These are phyloP conservation scores for Phragmatobia fuliginosa DNA, from an alignment of 2,888 invertebrate genomes.

Conservation along the genomic window DNA sequence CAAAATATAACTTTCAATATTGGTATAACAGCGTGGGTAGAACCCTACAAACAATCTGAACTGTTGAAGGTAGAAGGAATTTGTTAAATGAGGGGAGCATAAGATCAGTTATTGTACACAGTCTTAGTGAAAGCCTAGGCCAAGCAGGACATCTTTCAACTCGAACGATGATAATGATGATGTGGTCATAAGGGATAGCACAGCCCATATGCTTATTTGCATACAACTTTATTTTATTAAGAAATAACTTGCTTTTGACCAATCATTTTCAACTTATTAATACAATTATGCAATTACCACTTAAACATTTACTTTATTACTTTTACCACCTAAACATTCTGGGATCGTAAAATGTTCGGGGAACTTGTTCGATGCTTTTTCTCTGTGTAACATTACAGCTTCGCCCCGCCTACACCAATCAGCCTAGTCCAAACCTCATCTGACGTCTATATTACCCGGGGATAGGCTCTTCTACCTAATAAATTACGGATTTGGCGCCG, in stretches of 20 bases:
- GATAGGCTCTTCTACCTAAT: conserved; percentile 13
- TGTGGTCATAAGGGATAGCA: no score
- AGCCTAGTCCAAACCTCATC: conserved; percentile 6
- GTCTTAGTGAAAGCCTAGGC: no score
- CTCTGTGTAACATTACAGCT: neutral
- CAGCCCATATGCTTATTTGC: neutral
- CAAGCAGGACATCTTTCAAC: no score
- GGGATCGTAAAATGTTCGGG: neutral
- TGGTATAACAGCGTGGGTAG: no score
- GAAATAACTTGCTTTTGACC: neutral
- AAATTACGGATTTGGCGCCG: conserved; percentile 13
- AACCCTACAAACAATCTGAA: no score
- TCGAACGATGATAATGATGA: no score
- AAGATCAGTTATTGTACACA: no score
- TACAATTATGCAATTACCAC: neutral
- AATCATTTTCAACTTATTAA: neutral
- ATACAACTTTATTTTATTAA: neutral
- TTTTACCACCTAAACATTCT: neutral
- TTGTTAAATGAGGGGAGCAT: no score
- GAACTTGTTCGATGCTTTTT: neutral
- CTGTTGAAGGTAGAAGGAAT: no score
- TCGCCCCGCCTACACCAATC: conserved; percentile 8
- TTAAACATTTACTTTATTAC: no score
- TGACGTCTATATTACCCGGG: conserved; percentile 12
- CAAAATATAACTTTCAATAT: no score